These are phyloP conservation scores for Istiophorus platypterus DNA, from an alignment of 2,113 vertebrate genomes.

Conservation along the genomic window DNA sequence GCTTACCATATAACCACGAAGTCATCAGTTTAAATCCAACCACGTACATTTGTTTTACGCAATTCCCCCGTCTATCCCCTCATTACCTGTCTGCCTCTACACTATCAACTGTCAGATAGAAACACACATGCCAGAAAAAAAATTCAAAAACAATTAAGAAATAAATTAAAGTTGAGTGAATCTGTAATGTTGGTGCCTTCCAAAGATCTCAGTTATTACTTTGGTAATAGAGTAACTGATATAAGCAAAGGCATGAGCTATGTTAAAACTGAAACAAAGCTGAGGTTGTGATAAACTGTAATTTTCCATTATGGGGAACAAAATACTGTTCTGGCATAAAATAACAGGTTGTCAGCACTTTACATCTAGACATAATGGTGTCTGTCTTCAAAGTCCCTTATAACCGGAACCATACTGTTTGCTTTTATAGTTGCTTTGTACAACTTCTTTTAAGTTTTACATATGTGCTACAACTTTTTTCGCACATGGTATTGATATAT, in stretches of 20 bases:
- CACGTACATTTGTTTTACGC: too few species aligned
- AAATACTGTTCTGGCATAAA: not conserved
- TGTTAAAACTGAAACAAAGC: not conserved
- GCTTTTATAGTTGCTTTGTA: slow-evolving; percentile 7
- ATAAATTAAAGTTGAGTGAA: not conserved
- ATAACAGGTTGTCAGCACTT: not conserved
- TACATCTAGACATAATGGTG: slow-evolving; percentile 9
- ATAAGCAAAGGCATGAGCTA: not conserved
- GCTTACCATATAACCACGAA: too few species aligned
- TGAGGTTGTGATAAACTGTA: not conserved
- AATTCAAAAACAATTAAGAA: not conserved
- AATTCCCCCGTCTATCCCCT: too few species aligned
- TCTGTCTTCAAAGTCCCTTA: slow-evolving; percentile 15
- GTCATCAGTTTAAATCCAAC: too few species aligned
- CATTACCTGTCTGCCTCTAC: not conserved
- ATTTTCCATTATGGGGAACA: not conserved
- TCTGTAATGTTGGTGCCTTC: not conserved
- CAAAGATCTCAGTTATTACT: not conserved
- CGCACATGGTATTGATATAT: slow-evolving; percentile 27
- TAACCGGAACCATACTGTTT: slow-evolving; percentile 21
- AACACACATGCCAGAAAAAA: not conserved
- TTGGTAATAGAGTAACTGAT: not conserved
- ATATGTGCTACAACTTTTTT: slow-evolving; percentile 10
- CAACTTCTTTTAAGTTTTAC: slow-evolving; percentile 41
- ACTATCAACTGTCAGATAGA: not conserved